Conservation (phyloP, 2,113 vertebrate species). For the Casuarius casuarius region DNA sequence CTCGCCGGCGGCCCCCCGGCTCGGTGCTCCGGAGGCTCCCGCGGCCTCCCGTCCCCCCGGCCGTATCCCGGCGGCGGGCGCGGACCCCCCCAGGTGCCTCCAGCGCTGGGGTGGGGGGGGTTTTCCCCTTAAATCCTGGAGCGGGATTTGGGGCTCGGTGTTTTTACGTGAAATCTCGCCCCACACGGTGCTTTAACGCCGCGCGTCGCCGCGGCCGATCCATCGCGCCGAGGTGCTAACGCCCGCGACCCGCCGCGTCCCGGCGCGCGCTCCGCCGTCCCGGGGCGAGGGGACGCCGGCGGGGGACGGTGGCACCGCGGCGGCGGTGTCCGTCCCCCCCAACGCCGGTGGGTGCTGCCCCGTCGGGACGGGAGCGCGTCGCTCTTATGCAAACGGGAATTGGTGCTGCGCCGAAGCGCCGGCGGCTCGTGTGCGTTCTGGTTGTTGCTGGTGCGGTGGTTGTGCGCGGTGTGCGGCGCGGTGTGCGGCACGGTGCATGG, state of each 20-base stretch:
- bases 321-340: too few species aligned
- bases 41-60: neutral
- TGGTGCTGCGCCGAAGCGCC: neutral
- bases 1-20: too few species aligned
- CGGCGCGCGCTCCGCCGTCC: too few species aligned
- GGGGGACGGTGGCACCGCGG: too few species aligned
- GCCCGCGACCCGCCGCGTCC: too few species aligned
- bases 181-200: conserved; percentile 77
- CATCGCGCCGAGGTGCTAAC: conserved; percentile 77
- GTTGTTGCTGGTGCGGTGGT: too few species aligned
- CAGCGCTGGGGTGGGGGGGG: neutral
- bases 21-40: neutral
- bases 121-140: conserved; percentile 74
- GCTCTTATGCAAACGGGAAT: conserved; percentile 46
- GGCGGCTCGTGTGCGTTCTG: too few species aligned
- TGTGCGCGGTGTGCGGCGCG: fast-evolving
- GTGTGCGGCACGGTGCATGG: neutral
- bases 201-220: conserved; percentile 52
- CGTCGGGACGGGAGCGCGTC: neutral
- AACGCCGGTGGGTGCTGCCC: too few species aligned
- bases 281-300: too few species aligned
- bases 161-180: conserved; percentile 77
- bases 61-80: neutral
- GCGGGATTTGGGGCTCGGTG: neutral
- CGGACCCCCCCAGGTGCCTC: conserved; percentile 72